Base-by-base conservation (phyloP, 2,113 vertebrate genomes). In the Sprattus sprattus region DNA sequence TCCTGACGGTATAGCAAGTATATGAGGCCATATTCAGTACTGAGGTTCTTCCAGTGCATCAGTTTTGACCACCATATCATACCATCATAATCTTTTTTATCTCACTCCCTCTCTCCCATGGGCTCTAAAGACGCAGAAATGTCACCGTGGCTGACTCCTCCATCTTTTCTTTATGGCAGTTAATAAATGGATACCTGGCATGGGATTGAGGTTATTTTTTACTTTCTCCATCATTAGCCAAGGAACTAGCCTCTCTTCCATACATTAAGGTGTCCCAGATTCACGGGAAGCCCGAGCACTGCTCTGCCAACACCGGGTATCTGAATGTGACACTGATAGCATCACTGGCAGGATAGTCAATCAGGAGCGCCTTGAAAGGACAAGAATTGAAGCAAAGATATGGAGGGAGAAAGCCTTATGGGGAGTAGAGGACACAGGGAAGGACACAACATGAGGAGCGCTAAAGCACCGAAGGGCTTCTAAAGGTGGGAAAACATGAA, bases 191-290 rank as follows among this genome's bases (percentile, higher is more conserved):
- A 44, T 46, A 75, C 3, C 39, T 45, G 82, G 84, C 39, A 81
- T 46, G 44, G 32, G 47, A 32, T 39, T 2, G 47, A 84, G 75
- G 81, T 83, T 60, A 44, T 15, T 86, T 86, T 28, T 28, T 44
- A 32, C 28, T 52, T 83, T 52, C 75, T 78, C 52, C 25, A 22
- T 86, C 85, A 81, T 86, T 86, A 86, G 85, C 82, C 47, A 45
- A 13, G 20, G 82, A 52, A 46, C 60, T 52, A 47, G 49, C 82
- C n/a, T 39, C 10, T 83, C 85, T 45, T 54, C 67, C 47, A 57
- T 86, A 86, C 49, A 86, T 80, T 83, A 80, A 45, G 16, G 47
- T 86, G 85, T 83, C 85, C 84, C 83, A 87, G 83, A 85, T 85
- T 85, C 81, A 44, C 2, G 71, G 71, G 25, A 78, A 32, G 11